Percentiles rank a stretch among this genome's conserved stretches.
Evolutionary conservation across 1,140 invertebrate species (phyloP).

Genomic region (Phocides pigmalion): DNA sequence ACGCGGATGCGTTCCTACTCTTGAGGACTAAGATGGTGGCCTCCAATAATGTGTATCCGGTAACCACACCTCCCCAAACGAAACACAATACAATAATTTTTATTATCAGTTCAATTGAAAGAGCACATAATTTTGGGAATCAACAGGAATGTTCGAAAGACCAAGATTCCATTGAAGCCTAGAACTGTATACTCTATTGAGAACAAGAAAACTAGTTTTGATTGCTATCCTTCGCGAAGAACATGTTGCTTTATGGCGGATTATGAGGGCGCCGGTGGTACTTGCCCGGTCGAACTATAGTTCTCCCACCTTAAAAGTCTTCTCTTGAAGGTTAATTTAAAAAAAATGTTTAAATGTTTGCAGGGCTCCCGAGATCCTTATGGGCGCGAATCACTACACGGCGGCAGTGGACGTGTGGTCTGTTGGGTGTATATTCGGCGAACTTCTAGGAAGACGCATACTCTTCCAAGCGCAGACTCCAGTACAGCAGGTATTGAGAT

Average conservation of each 20-base stretch:
- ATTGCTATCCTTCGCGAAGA: constrained; percentile 88
- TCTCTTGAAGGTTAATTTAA: neutral
- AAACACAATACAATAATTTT: constrained; percentile 15
- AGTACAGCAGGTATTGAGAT: constrained; percentile 91
- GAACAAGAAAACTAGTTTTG: constrained; percentile 45
- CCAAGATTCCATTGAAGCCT: neutral
- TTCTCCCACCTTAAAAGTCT: no score
- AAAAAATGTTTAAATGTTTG: constrained; percentile 33
- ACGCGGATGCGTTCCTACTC: no score
- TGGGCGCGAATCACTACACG: constrained; percentile 99
- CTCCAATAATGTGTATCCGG: no score
- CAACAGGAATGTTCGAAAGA: neutral
- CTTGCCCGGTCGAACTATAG: no score
- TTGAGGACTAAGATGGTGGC: no score
- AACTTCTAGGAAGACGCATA: constrained; percentile 96
- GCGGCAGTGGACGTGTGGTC: constrained; percentile 99
- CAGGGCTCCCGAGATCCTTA: constrained; percentile 98
- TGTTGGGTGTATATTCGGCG: constrained; percentile 99
- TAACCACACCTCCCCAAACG: no score
- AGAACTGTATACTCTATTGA: constrained; percentile 1
- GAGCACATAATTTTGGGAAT: neutral
- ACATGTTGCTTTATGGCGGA: no score
- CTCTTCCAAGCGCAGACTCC: constrained; percentile 98
- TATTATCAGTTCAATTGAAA: constrained; percentile 1
- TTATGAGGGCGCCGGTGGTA: no score